Evolutionary conservation across 2,888 invertebrate genomes (phyloP), one percentile per base, ranked within the genome.

Genomic region (Sturmia bella): DNA sequence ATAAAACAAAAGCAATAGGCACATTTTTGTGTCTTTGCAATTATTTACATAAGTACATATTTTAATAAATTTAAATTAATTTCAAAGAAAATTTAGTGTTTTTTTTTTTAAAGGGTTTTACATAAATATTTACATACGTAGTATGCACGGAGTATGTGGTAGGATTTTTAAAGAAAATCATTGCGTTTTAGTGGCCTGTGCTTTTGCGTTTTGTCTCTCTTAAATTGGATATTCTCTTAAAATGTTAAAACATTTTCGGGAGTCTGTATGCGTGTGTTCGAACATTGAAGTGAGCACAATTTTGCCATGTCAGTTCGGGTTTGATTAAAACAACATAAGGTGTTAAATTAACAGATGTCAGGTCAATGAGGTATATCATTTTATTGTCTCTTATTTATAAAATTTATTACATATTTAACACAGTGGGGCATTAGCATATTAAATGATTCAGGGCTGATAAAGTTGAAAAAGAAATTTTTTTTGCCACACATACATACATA

Each of bases 271-370:
- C 12, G 19, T 19, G 45, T 13, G 15, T 64, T 32, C 9, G 27
- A 43, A 21, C 11, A n/a, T 50, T 64, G n/a, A 6, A 27, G 1
- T 41, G 41, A 11, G 45, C 17, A 37, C 32, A 15, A 32, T 52
- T 66, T 66, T 52, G 39, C 52, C 6, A 52, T 37, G 59, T 43
- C 24, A 32, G 32, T 61, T 27, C n/a, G 21, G 12, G 6, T 45
- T 39, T 66, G 43, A 69, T 66, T 59, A 48, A 59, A 59, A 50
- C 12, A 48, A 75, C 69, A 75, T 69, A 72, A 76, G 63, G 77
- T 73, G 76, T 73, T 76, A 72, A 72, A 72, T 76, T 81, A 81
- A 77, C 80, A 77, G 80, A 73, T 77, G 80, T 72, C 66, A 77
- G 72, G 76, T 77, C 80, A 81, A 68, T 69, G 80, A 56, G 73